Evolutionary conservation across 2,888 invertebrate species (phyloP).

Genomic region (Heteromyza rotundicornis): DNA sequence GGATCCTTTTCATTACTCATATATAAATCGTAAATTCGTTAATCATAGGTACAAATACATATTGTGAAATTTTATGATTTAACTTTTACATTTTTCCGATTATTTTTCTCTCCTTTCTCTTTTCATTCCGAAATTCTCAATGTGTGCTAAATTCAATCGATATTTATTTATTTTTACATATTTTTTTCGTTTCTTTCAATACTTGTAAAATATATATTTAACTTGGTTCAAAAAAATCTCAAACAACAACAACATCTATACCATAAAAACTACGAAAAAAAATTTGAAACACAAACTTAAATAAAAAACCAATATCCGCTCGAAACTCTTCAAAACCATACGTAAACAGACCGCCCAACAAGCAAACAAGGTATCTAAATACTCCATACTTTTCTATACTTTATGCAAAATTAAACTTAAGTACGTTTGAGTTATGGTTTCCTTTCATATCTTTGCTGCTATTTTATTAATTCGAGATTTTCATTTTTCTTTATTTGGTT

Average conservation of each 20-base stretch:
- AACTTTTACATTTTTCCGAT: conserved; percentile 48
- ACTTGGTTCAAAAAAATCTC: conserved; percentile 39
- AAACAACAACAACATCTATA: conserved; percentile 37
- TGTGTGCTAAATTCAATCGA: conserved; percentile 52
- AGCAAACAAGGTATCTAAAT: conserved; percentile 61
- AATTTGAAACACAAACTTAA: conserved; percentile 18
- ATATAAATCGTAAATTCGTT: neutral
- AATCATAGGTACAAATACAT: no score
- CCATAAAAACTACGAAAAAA: conserved; percentile 33
- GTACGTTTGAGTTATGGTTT: conserved; percentile 15
- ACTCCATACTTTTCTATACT: conserved; percentile 31
- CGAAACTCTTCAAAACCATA: conserved; percentile 23
- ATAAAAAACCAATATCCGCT: neutral
- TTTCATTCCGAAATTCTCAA: conserved; percentile 41
- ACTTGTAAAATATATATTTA: conserved; percentile 34
- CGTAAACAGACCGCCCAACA: conserved; percentile 60
- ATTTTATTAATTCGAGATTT: conserved; percentile 17
- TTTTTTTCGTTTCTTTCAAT: no score
- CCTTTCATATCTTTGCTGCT: neutral
- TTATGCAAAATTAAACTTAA: conserved; percentile 31
- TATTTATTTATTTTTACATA: conserved; percentile 19
- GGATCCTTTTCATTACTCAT: conserved; percentile 30
- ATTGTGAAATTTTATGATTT: conserved; percentile 39
- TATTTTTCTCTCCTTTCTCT: conserved; percentile 51
- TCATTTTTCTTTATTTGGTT: conserved; percentile 9